Evolutionary conservation across 2,888 invertebrate genomes (phyloP), one percentile per base, ranked within the genome.

Genomic region (Euzetes globulus): DNA sequence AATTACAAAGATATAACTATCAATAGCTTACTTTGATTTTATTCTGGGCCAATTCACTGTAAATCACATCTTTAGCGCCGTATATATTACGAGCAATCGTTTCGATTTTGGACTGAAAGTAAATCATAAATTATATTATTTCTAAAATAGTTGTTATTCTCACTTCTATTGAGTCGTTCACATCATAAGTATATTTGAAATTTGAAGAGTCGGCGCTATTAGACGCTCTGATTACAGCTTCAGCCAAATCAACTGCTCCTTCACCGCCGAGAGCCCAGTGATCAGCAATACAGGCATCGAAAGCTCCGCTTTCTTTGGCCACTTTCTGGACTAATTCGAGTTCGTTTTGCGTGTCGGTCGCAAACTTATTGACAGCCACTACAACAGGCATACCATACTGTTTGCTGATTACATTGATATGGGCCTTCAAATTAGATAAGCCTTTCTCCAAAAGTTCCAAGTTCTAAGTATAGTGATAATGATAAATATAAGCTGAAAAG

Each of bases 351-450:
- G 94, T 90, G 82, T 99, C 98, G 76, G 90, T 88, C 70, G 93
- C 85, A 82, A 95, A 93, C 76, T 86, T 86, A 83, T 99, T 99
- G 78, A 99, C 87, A 13, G 94, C 94, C 0, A 99, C 92, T 4
- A 99, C 89, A 7, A 97, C 96, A 0, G 97, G 96, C 15, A 99
- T 86, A 37, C 94, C 92, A 83, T 90, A 95, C 81, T 90, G 90
- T 75, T 84, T 86, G 0, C 92, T 94, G 29, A 77, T 77, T 83
- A 98, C 99, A 81, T 90, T 88, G 77, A 99, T 95, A 83, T 99
- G 99, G 81, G 95, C 94, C 78, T 88, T 84, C 75, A 99, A 85
- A 85, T 99, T 99, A 75, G 90, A 89, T 77, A 95, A 85, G 1
- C 99, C 99, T 79, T 91, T 90, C 80, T 86, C 85, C 15, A 99